phyloP scores from a whole-genome alignment of 2,888 invertebrate species.

The Axea sp. region DNA sequence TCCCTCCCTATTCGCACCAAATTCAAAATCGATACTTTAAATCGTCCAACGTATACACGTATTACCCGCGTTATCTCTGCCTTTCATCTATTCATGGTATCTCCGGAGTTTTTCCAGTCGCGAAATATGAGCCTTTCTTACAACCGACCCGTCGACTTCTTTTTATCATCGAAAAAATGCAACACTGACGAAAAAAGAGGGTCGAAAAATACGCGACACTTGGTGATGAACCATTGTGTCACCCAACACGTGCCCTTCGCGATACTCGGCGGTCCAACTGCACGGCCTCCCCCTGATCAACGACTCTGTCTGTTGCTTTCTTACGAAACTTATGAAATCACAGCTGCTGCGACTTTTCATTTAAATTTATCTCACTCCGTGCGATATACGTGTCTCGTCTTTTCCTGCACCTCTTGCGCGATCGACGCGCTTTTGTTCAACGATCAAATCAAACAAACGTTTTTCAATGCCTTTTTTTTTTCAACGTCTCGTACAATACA shows the following conservation, averaged over 20 bases:
- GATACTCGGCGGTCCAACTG: no score
- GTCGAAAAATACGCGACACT: slow-evolving; percentile 1
- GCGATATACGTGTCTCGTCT: no score
- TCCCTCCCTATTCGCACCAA: neutral
- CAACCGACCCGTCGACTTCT: slow-evolving; percentile 13
- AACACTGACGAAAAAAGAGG: slow-evolving; percentile 2
- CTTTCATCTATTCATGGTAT: slow-evolving; percentile 29
- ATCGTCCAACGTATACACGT: slow-evolving; percentile 11
- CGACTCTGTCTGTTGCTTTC: slow-evolving; percentile 30
- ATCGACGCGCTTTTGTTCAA: no score
- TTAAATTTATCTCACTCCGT: no score
- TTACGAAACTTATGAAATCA: slow-evolving; percentile 43
- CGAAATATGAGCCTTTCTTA: slow-evolving; percentile 29
- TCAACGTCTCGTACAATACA: no score
- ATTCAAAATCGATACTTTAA: slow-evolving; percentile 41
- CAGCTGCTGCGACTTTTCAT: slow-evolving; percentile 12
- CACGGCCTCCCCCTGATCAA: no score
- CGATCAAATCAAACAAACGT: no score
- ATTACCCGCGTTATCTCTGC: slow-evolving; percentile 27
- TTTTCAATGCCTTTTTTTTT: no score
- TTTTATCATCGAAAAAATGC: slow-evolving; percentile 18
- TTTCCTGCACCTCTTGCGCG: no score
- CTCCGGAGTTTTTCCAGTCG: slow-evolving; percentile 19
- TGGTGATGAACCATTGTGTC: slow-evolving; percentile 50
- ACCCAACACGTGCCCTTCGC: slow-evolving; percentile 4